Conservation (phyloP, 92 coral and sea anemone species). For the Virgularia gustaviana region DNA sequence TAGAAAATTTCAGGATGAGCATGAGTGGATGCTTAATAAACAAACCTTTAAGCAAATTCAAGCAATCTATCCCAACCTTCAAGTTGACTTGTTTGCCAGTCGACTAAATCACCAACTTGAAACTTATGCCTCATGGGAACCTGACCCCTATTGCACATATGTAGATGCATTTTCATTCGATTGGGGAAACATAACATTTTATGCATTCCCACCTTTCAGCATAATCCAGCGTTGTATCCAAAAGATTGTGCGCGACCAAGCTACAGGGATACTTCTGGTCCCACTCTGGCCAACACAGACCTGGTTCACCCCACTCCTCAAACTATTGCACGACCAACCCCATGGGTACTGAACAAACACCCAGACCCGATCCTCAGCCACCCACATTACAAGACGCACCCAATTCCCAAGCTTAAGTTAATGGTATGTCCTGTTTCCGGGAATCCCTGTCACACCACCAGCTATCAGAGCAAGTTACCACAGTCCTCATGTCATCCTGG, state of each 20-base stretch:
- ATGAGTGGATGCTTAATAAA: conserved; percentile 43
- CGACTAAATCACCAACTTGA: conserved; percentile 36
- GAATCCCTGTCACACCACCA: conserved; percentile 41
- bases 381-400: conserved; percentile 39
- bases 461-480: conserved; percentile 49
- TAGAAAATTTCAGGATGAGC: conserved; percentile 30
- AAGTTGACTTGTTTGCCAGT: conserved; percentile 41
- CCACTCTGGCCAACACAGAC: conserved; percentile 59
- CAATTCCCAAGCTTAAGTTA: conserved; percentile 30
- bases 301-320: conserved; percentile 22
- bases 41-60: conserved; percentile 22
- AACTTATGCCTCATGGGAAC: conserved; percentile 49
- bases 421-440: conserved; percentile 52
- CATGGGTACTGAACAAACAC: conserved; percentile 31
- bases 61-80: conserved; percentile 34
- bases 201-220: conserved; percentile 57
- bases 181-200: conserved; percentile 40
- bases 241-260: conserved; percentile 46
- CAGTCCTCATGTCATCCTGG: conserved; percentile 58
- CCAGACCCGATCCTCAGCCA: conserved; percentile 36
- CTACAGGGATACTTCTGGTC: conserved; percentile 44
- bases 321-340: conserved; percentile 45
- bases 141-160: conserved; percentile 47
- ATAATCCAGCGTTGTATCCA: conserved; percentile 43
- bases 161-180: conserved; percentile 47